Conservation (phyloP, 2,797 vertebrate species). For the Gallinago solitaria region DNA sequence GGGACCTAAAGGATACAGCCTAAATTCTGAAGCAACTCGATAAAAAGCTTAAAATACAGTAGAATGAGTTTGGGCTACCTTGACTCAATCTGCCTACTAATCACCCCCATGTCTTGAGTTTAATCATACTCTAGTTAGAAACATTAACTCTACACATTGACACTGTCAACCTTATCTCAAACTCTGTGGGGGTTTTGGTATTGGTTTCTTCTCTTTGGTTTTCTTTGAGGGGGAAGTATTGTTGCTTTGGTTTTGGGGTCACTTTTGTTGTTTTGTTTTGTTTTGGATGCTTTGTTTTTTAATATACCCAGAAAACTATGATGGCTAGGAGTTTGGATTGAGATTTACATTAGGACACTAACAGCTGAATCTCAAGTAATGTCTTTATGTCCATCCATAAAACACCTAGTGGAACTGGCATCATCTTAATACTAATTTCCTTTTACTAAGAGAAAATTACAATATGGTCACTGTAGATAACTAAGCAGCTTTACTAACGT, state of each 20-base stretch:
- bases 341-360: neutral
- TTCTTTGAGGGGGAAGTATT: rapidly evolving
- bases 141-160: neutral
- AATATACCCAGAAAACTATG: neutral
- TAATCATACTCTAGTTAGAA: neutral
- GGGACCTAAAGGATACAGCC: neutral
- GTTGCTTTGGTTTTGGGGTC: neutral
- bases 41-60: neutral
- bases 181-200: rapidly evolving
- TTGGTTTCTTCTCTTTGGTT: neutral
- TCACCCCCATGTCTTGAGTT: neutral
- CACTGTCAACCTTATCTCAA: neutral
- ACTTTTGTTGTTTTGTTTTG: neutral
- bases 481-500: neutral
- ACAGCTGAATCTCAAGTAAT: neutral
- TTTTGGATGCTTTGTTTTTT: neutral
- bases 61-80: neutral
- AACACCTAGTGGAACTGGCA: neutral
- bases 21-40: neutral
- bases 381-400: neutral
- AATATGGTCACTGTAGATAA: neutral
- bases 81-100: neutral
- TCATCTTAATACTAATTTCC: neutral
- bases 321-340: neutral
- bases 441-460: neutral